phyloP scores from a whole-genome alignment of 2,888 invertebrate species.

The Malthinus flaveolus region DNA sequence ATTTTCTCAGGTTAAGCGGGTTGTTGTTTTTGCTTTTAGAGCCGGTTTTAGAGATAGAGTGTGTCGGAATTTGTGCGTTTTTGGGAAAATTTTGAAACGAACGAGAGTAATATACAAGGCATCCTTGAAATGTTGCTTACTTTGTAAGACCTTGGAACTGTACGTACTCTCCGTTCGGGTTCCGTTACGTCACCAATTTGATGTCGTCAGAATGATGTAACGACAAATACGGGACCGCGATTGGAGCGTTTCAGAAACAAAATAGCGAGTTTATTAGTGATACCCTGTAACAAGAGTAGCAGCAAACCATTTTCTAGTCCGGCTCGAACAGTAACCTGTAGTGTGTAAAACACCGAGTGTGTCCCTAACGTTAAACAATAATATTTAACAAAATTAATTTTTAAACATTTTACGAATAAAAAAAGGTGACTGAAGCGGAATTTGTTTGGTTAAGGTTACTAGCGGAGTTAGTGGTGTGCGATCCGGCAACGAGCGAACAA shows the following conservation, averaged over 20 bases:
- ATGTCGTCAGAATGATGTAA: slow-evolving; percentile 53
- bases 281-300: slow-evolving; percentile 62
- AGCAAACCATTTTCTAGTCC: slow-evolving; percentile 49
- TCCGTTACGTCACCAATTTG: slow-evolving; percentile 51
- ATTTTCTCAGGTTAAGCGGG: too few species aligned
- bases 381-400: slow-evolving; percentile 20
- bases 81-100: not conserved
- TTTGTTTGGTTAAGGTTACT: too few species aligned
- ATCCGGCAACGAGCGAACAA: slow-evolving; percentile 46
- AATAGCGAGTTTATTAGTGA: slow-evolving; percentile 41
- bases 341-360: slow-evolving; percentile 31
- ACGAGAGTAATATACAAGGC: slow-evolving; percentile 13
- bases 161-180: slow-evolving; percentile 51
- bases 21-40: not conserved
- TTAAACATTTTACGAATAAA: slow-evolving; percentile 18
- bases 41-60: not conserved
- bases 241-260: slow-evolving; percentile 50
- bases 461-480: slow-evolving; percentile 21
- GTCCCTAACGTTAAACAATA: slow-evolving; percentile 18
- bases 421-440: too few species aligned
- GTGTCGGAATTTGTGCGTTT: slow-evolving; percentile 1
- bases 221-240: slow-evolving; percentile 44
- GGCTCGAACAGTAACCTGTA: slow-evolving; percentile 33
- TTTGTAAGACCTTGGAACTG: slow-evolving; percentile 54
- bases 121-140: slow-evolving; percentile 38